Evolutionary conservation across 2,888 invertebrate genomes (phyloP), one percentile per base, ranked within the genome.

Genomic region (Rhagonycha lutea): DNA sequence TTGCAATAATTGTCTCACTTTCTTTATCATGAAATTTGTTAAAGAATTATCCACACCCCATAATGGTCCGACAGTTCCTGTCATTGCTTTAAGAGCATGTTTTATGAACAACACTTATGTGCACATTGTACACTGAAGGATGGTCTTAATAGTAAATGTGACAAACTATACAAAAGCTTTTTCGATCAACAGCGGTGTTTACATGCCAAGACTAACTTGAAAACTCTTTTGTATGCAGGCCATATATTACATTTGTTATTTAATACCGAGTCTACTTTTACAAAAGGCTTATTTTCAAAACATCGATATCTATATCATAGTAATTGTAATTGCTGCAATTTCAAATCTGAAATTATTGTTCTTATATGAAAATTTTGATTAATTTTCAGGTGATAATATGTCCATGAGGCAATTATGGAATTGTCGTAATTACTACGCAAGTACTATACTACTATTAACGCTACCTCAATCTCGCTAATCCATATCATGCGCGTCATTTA

Each of bases 71-170:
- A 60, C 73, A 73, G 73, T 62, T 73, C 69, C 63, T 73, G 73
- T 73, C 73, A 63, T 62, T 28, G 24, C 61, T 18, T 32, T 69
- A 69, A 63, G 24, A 69, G 69, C 68, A 62, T 69, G 69, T 69
- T 73, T 73, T 73, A 73, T 73, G 63, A 73, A 69, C 63, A 69
- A 67, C 70, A 61, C 61, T 73, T 73, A 73, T 62, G 73, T 73
- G 68, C 73, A 73, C 73, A 73, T 73, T 73, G 73, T 73, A 63
- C 47, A 47, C 47, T 73, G 73, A 73, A 69, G 68, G 73, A 73
- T 69, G 73, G 69, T 61, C 69, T 65, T 73, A 69, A 69, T 63
- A 69, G 69, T 69, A 68, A 73, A 73, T 73, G 69, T 73, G 73
- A 65, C 73, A 69, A 68, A 68, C 62, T 68, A 60, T 63, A 73